A percentile compares a stretch with the other conserved stretches of the same genome.
Conservation (phyloP, 1,140 invertebrate species). For the Mya arenaria region DNA sequence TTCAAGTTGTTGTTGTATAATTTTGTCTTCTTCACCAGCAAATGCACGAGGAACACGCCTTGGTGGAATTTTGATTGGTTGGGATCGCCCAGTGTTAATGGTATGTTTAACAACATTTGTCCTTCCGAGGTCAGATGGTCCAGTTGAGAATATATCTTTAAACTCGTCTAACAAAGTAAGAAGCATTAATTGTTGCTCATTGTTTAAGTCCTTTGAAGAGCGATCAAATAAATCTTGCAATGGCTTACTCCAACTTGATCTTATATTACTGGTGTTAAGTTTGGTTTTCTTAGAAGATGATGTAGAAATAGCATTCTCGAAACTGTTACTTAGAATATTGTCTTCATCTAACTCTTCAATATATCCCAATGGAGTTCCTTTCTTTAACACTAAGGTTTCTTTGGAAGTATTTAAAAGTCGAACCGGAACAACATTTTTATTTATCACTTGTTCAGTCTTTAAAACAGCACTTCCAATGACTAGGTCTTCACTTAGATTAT, state of each 20-base stretch:
- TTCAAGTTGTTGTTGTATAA: slow-evolving; percentile 11
- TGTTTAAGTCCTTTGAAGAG: not conserved
- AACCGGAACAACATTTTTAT: slow-evolving; percentile 1
- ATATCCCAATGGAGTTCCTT: slow-evolving; percentile 2
- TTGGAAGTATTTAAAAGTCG: slow-evolving; percentile 7
- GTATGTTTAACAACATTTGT: slow-evolving; percentile 41
- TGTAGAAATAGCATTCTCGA: not conserved
- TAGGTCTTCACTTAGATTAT: not conserved
- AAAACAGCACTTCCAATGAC: slow-evolving; percentile 23
- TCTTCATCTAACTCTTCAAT: slow-evolving; percentile 5
- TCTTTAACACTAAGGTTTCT: not conserved
- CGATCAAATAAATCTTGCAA: slow-evolving; percentile 24
- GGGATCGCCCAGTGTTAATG: not conserved
- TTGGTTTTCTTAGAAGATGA: not conserved
- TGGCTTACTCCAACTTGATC: not conserved
- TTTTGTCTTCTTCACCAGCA: slow-evolving; percentile 14
- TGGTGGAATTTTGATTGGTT: slow-evolving; percentile 20
- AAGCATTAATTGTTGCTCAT: slow-evolving; percentile 3
- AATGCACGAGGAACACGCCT: slow-evolving; percentile 11
- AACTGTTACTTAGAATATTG: not conserved
- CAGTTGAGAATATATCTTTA: slow-evolving; percentile 18
- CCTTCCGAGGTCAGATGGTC: not conserved
- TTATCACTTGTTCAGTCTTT: not conserved
- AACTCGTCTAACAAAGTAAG: not conserved
- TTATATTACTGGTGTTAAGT: not conserved